Evolutionary conservation across 2,797 vertebrate genomes (phyloP).

Genomic region (Lithobates pipiens): DNA sequence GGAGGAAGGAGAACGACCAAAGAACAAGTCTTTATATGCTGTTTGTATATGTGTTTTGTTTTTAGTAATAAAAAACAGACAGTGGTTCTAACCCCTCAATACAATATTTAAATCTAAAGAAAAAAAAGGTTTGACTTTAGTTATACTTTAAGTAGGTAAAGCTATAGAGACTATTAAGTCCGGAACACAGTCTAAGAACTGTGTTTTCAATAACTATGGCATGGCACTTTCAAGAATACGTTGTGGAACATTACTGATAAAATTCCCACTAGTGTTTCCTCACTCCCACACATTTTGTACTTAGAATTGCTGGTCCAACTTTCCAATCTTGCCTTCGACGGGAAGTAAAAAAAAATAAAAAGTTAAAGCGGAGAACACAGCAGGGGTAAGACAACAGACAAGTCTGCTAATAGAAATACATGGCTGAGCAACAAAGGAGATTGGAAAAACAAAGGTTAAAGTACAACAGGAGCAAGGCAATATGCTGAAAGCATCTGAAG

Average conservation of each 20-base stretch:
- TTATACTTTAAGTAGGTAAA: not conserved
- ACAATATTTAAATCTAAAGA: too few species aligned
- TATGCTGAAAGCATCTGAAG: conserved; percentile 7
- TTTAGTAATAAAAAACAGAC: too few species aligned
- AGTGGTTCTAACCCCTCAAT: too few species aligned
- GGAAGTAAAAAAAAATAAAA: not conserved
- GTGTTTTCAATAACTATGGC: not conserved
- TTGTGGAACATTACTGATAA: not conserved
- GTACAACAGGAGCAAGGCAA: conserved; percentile 9
- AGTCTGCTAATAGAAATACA: conserved; percentile 6
- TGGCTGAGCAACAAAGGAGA: conserved; percentile 7
- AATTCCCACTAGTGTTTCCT: not conserved
- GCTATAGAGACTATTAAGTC: not conserved
- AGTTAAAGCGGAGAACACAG: not conserved
- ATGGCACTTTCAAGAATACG: not conserved
- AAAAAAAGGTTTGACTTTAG: too few species aligned
- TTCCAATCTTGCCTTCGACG: not conserved
- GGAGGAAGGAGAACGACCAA: too few species aligned
- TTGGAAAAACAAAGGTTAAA: conserved; percentile 10
- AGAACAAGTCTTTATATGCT: too few species aligned
- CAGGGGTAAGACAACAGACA: conserved; percentile 6
- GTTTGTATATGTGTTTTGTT: too few species aligned
- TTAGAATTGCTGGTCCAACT: not conserved
- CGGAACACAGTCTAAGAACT: not conserved
- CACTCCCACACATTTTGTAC: not conserved